Evolutionary conservation across 1,140 invertebrate species (phyloP), one percentile per base, ranked within the genome.

Genomic region (Maniola jurtina): DNA sequence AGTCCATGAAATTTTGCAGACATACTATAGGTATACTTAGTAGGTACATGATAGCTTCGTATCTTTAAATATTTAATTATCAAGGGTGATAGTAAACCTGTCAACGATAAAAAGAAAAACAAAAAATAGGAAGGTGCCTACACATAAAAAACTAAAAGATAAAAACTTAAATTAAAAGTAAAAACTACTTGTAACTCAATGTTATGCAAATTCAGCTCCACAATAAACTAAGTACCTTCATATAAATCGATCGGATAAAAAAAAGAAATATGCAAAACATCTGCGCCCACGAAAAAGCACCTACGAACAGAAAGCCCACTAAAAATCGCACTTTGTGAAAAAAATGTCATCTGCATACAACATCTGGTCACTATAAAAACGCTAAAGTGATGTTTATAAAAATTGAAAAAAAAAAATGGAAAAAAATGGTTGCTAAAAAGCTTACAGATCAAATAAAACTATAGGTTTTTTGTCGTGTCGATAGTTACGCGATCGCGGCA

Each of bases 261-360:
- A 68, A 59, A 64, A 11, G 14, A 56, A 57, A 68, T 64, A 69
- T 72, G 66, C 64, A 76, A 76, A 80, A 75, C 87, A 89, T 84
- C 83, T 89, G 87, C 80, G 87, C 80, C 71, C 42, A 83, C 81
- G 79, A 87, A 88, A 88, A 88, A 79, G 64, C 64, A 66, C 55
- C 74, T 71, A 75, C 70, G 66, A 63, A 61, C 70, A 75, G 76
- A 81, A 75, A 81, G 83, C 74, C 81, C 77, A 81, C 83, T 87
- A 88, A 89, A 89, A 88, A 88, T 89, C 82, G 87, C 87, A 84
- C 81, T 70, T 66, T 40, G 54, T 79, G 40, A 62, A 89, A 89
- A 89, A 87, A 85, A 80, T 89, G 86, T 89, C 87, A 89, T 89
- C 84, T 89, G 86, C 87, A 89, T 89, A 89, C 75, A 80, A 80